These are phyloP conservation scores for Butastur rufipennis DNA, from an alignment of 2,113 vertebrate species.

Conservation along the genomic window DNA sequence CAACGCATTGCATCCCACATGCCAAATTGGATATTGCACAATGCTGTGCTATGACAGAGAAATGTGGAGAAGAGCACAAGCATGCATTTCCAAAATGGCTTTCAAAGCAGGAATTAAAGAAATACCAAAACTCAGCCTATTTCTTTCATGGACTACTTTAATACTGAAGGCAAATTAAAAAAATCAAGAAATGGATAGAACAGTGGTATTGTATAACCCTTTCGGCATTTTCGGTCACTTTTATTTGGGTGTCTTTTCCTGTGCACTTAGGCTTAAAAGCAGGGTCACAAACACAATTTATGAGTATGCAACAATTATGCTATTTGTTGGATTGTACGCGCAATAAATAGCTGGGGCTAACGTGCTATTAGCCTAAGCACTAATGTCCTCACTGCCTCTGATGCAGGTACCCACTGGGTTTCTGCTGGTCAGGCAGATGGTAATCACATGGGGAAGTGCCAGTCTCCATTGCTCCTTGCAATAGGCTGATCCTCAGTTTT, in stretches of 20 bases:
- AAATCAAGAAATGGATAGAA: background rate
- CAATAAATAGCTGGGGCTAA: background rate
- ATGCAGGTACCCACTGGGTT: background rate
- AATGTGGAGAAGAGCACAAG: background rate
- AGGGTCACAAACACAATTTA: background rate
- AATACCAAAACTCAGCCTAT: background rate
- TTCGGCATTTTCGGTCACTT: background rate
- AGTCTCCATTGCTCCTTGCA: background rate
- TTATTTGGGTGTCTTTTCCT: background rate
- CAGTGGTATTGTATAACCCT: background rate
- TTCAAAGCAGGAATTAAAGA: background rate
- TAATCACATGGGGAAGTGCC: background rate
- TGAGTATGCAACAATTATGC: background rate
- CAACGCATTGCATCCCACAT: background rate
- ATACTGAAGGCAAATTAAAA: background rate
- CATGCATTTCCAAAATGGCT: background rate
- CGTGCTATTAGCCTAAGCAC: background rate
- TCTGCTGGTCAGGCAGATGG: conserved; percentile 6
- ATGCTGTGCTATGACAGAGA: background rate
- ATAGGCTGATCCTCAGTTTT: background rate
- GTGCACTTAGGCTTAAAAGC: background rate
- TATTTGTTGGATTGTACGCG: background rate
- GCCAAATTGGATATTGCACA: background rate
- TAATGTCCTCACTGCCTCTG: background rate
- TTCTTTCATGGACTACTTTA: background rate